phyloP scores from a whole-genome alignment of 1,140 invertebrate species.

The Trichoplusia ni region DNA sequence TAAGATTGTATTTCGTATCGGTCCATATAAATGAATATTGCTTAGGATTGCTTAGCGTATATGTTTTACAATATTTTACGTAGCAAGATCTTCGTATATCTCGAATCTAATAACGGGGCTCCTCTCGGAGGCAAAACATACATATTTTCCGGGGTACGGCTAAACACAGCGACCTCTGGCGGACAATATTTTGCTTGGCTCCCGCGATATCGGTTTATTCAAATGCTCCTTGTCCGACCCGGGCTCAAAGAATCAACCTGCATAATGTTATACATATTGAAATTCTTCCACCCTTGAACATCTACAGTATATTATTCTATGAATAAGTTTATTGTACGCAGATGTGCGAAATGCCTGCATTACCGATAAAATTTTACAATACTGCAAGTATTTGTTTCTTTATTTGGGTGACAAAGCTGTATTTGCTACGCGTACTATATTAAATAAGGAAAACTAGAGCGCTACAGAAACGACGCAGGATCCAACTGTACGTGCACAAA shows the following conservation, averaged over 20 bases:
- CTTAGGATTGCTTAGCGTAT: neutral
- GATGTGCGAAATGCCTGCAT: slow-evolving; percentile 38
- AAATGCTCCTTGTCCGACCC: slow-evolving; percentile 76
- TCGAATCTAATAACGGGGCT: slow-evolving; percentile 63
- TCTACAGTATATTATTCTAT: slow-evolving; percentile 71
- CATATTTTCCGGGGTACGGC: slow-evolving; percentile 62
- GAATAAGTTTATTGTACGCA: slow-evolving; percentile 66
- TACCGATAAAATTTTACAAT: slow-evolving; percentile 10
- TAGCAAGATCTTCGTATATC: slow-evolving; percentile 37
- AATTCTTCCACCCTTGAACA: slow-evolving; percentile 72
- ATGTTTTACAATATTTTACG: slow-evolving; percentile 24
- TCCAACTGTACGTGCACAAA: too few relatives aligned
- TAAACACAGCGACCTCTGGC: slow-evolving; percentile 66
- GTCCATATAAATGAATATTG: neutral
- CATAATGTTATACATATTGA: slow-evolving; percentile 80
- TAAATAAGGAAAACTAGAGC: neutral
- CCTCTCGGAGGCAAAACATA: slow-evolving; percentile 58
- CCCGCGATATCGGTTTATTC: slow-evolving; percentile 78
- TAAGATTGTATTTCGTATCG: neutral
- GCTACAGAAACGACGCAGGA: too few relatives aligned
- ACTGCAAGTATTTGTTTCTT: neutral
- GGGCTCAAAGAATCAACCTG: slow-evolving; percentile 77
- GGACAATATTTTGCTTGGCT: slow-evolving; percentile 78
- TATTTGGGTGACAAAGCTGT: neutral
- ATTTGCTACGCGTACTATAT: neutral